Percentiles rank a stretch among this genome's conserved stretches.
Evolutionary conservation across 2,888 invertebrate genomes (phyloP).

Genomic region (Abscondita cerata): DNA sequence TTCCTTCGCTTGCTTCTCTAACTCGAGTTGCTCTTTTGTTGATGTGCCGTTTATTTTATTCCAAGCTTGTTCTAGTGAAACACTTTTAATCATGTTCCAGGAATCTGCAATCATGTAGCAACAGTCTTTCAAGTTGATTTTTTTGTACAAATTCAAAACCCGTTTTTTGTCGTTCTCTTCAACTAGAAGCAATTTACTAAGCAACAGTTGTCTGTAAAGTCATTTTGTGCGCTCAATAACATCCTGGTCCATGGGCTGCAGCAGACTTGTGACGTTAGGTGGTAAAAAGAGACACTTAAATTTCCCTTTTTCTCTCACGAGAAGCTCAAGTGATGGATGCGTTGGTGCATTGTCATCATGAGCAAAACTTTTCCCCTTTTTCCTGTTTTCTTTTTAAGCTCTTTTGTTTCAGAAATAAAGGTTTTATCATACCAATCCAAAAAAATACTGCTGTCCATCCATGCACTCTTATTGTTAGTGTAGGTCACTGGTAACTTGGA

Average conservation of each 20-base stretch:
- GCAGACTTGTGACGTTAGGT: too few relatives aligned
- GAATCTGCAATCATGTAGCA: not conserved
- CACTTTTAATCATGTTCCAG: not conserved
- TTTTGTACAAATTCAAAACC: not conserved
- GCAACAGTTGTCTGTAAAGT: not conserved
- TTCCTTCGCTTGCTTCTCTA: not conserved
- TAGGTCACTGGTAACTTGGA: too few relatives aligned
- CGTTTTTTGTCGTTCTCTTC: not conserved
- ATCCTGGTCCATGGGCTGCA: not conserved
- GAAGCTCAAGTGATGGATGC: too few relatives aligned
- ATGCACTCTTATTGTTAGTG: too few relatives aligned
- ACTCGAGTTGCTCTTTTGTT: not conserved
- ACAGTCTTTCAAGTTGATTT: not conserved
- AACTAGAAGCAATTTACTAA: not conserved
- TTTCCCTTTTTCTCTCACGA: too few relatives aligned
- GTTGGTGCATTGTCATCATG: not conserved
- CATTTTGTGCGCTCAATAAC: not conserved
- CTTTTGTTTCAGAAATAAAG: not conserved
- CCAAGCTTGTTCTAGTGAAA: too few relatives aligned
- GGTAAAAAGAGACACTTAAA: too few relatives aligned
- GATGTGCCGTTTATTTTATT: not conserved
- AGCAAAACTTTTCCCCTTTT: not conserved
- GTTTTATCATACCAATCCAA: not conserved
- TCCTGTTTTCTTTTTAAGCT: too few relatives aligned
- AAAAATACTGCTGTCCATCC: too few relatives aligned